These are phyloP conservation scores for Oxygymnocypris stewartii DNA, from an alignment of 2,113 vertebrate genomes.

Conservation along the genomic window DNA sequence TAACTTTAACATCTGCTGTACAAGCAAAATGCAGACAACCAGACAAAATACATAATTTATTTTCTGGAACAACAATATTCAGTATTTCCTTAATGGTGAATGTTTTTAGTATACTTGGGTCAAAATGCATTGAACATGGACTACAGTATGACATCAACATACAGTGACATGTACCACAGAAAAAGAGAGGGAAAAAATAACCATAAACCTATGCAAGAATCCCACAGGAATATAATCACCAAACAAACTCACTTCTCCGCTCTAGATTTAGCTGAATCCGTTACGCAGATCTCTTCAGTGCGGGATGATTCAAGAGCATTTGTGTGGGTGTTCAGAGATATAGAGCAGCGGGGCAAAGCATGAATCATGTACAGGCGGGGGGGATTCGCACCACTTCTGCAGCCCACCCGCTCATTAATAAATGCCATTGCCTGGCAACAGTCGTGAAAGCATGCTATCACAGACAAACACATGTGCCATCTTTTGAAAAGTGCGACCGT, in stretches of 20 bases:
- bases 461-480: constrained; percentile 31
- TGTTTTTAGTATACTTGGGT: background rate
- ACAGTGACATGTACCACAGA: background rate
- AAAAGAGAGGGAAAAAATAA: background rate
- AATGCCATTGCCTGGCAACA: constrained; percentile 53
- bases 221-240: constrained; percentile 3
- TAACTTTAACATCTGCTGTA: background rate
- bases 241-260: background rate
- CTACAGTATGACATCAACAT: background rate
- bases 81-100: background rate
- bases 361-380: constrained; percentile 37
- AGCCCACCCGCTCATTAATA: constrained; percentile 47
- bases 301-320: constrained; percentile 23
- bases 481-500: constrained; percentile 22
- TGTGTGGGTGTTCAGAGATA: constrained; percentile 32
- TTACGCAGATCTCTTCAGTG: background rate
- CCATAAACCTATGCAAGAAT: background rate
- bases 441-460: constrained; percentile 39
- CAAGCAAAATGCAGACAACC: background rate
- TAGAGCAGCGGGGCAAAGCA: background rate
- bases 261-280: background rate
- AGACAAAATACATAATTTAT: background rate
- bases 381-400: constrained; percentile 35
- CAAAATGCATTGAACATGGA: background rate
- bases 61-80: background rate